Evolutionary conservation across 2,797 vertebrate genomes (phyloP).

Genomic region (Sphaeramia orbicularis): DNA sequence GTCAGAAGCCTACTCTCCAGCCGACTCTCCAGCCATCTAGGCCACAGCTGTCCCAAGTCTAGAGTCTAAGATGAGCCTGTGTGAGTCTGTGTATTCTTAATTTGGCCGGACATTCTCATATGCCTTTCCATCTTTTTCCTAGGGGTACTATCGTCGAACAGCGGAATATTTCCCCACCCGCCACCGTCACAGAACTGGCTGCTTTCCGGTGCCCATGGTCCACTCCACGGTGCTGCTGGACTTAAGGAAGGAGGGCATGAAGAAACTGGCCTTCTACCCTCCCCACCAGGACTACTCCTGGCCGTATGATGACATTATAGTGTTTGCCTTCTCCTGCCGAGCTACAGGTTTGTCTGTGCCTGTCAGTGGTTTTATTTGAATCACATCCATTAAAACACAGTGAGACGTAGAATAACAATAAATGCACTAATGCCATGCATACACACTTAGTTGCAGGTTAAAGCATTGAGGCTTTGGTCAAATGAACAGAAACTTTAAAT

Average conservation of each 20-base stretch:
- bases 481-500: not conserved
- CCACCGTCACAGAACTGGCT: constrained; percentile 90
- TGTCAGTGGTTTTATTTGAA: not conserved
- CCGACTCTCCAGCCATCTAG: too few relatives aligned
- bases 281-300: constrained; percentile 94
- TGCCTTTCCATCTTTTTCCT: not conserved
- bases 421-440: too few relatives aligned
- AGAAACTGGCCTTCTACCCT: constrained; percentile 90
- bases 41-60: too few relatives aligned
- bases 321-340: constrained; percentile 95
- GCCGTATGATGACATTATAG: constrained; percentile 96
- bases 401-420: not conserved
- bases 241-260: constrained; percentile 87
- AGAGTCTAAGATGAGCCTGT: too few relatives aligned
- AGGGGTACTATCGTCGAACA: constrained; percentile 97
- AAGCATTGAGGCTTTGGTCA: too few relatives aligned
- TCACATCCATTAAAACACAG: not conserved
- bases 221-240: constrained; percentile 93
- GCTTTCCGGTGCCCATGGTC: constrained; percentile 95
- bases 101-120: not conserved
- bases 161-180: constrained; percentile 96
- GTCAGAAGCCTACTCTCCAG: too few relatives aligned
- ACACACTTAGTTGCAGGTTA: too few relatives aligned
- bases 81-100: not conserved
- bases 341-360: constrained; percentile 82